Evolutionary conservation across 2,888 invertebrate genomes (phyloP).

Genomic region (Eurytoma californica): DNA sequence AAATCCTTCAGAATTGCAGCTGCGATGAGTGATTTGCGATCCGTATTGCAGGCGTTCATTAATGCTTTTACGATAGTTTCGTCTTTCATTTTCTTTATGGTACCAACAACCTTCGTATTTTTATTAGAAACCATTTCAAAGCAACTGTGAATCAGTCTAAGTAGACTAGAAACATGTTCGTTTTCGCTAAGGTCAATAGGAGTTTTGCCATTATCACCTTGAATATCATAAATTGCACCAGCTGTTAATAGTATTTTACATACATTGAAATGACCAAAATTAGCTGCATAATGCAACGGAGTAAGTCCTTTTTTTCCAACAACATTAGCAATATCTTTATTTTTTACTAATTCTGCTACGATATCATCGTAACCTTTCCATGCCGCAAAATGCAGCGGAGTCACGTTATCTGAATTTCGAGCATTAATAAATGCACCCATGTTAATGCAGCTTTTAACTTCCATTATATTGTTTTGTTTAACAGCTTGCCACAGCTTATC

Average conservation of each 20-base stretch:
- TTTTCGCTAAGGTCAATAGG: conserved; percentile 17
- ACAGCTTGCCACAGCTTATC: conserved; percentile 26
- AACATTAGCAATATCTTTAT: not conserved
- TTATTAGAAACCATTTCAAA: conserved; percentile 40
- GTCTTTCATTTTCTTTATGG: no score
- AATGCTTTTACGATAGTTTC: no score
- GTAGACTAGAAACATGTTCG: not conserved
- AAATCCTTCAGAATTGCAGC: no score
- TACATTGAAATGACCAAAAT: not conserved
- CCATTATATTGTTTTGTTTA: conserved; percentile 11
- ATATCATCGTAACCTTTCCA: conserved; percentile 33
- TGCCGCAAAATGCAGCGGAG: conserved; percentile 6
- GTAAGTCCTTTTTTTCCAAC: not conserved
- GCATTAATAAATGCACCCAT: conserved; percentile 45
- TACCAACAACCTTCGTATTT: no score
- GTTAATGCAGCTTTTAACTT: conserved; percentile 12
- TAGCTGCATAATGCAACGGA: conserved; percentile 21
- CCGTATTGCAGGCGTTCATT: no score
- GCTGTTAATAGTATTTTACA: not conserved
- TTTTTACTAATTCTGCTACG: not conserved
- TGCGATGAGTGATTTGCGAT: no score
- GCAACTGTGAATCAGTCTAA: not conserved
- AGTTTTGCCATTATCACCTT: conserved; percentile 26
- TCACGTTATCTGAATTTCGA: conserved; percentile 51
- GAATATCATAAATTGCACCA: conserved; percentile 2